Evolutionary conservation across 2,113 vertebrate species (phyloP).

Genomic region (Dicentrarchus labrax): DNA sequence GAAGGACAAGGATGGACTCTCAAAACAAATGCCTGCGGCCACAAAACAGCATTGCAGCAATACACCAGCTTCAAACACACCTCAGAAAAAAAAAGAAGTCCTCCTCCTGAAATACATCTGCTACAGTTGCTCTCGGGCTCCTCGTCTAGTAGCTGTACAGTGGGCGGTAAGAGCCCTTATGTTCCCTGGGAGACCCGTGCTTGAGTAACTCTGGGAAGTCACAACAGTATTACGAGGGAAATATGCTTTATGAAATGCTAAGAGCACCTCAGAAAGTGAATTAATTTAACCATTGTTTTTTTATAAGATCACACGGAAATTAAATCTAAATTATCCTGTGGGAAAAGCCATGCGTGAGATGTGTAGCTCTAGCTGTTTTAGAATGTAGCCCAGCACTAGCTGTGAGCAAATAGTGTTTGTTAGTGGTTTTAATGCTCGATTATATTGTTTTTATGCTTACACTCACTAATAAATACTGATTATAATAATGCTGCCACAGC

Average conservation of each 20-base stretch:
- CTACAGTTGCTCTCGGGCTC: conserved; percentile 43
- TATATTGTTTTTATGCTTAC: neutral
- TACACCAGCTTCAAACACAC: neutral
- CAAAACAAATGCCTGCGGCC: conserved; percentile 15
- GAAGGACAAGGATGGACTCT: neutral
- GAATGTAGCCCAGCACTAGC: neutral
- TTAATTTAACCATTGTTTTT: neutral
- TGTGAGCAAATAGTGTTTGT: neutral
- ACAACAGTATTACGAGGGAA: conserved; percentile 19
- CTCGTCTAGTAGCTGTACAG: conserved; percentile 31
- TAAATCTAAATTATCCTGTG: neutral
- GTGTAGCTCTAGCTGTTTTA: neutral
- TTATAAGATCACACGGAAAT: neutral
- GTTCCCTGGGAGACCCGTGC: conserved; percentile 31
- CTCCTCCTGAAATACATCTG: conserved; percentile 50
- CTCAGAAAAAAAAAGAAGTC: conserved; percentile 4
- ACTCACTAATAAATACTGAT: neutral
- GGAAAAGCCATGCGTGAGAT: neutral
- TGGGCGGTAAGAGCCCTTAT: conserved; percentile 58
- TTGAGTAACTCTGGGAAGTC: conserved; percentile 43
- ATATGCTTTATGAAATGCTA: neutral
- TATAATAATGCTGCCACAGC: neutral
- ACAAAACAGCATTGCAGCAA: neutral
- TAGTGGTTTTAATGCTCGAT: neutral
- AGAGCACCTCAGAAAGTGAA: neutral